Evolutionary conservation across 2,113 vertebrate species (phyloP).

Genomic region (Diglossa brunneiventris): DNA sequence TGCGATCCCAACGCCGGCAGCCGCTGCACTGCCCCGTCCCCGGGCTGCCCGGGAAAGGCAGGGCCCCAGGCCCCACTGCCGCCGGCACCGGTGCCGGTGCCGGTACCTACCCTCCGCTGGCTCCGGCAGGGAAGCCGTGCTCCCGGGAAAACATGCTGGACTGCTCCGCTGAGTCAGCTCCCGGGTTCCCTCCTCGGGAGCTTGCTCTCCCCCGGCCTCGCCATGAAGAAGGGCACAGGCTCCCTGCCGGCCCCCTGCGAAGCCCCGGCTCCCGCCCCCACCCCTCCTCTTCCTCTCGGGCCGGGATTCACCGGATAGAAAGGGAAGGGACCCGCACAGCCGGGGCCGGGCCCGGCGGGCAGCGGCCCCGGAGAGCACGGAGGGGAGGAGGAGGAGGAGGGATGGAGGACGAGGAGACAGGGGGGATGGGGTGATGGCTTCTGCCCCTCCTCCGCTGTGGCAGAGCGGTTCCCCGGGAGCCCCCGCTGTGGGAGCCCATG

Average conservation of each 20-base stretch:
- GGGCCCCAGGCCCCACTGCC: background rate
- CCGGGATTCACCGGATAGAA: background rate
- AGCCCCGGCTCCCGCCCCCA: background rate
- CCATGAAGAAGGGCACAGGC: constrained; percentile 29
- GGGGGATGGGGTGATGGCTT: background rate
- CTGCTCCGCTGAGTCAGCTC: constrained; percentile 29
- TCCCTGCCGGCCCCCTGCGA: background rate
- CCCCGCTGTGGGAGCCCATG: background rate
- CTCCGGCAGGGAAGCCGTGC: constrained; percentile 78
- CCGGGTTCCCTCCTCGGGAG: constrained; percentile 56
- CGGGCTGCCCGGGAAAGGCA: background rate
- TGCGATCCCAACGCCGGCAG: background rate
- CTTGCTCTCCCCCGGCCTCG: constrained; percentile 1
- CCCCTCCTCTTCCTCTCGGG: background rate
- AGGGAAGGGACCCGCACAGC: background rate
- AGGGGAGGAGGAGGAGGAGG: background rate
- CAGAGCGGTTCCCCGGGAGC: background rate
- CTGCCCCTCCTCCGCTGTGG: background rate
- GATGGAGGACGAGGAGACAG: background rate
- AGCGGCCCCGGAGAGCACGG: background rate
- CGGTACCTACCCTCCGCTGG: constrained; percentile 78
- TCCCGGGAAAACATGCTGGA: constrained; percentile 76
- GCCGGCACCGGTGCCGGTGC: background rate
- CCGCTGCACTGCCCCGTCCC: background rate
- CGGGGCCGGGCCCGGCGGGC: background rate